Evolutionary conservation across 2,113 vertebrate genomes (phyloP), one percentile per base, ranked within the genome.

Genomic region (Meleagris gallopavo): DNA sequence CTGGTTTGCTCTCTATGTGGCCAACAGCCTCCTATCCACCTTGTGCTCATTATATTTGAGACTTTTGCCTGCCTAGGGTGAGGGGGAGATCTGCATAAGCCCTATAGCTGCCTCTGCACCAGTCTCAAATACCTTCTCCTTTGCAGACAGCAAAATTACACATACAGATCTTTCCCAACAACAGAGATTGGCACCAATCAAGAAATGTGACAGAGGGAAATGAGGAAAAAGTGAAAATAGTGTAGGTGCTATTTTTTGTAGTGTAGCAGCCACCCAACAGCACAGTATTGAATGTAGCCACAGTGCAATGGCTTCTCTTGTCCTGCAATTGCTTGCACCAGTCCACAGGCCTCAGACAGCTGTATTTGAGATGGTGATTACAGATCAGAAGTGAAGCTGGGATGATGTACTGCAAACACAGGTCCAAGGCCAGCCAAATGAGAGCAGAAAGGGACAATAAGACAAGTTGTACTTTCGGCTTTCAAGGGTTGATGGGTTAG

Each of bases 401-500:
- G n/a, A 27, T 43, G 34, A 29, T 57, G 32, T 22, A n/a, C 52
- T 45, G 58, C 25, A 65, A 89, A 75, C 61, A 24, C 12, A 43
- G 22, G 19, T 11, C 48, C 25, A 46, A 57, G 22, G 48, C n/a
- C 11, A 85, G 43, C 9, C 18, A 15, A 1, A 3, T 41, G 20
- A 48, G 12, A 67, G 29, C 12, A 84, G 86, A 61, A 86, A 55
- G 7, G 30, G 4, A 2, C 4, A 40, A n/a, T 69, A 69, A 24
- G 0, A 3, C 6, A 25, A 62, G 25, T 12, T 2, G 0, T 38
- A 13, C 0, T 0, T 4, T 22, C 27, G 38, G 11, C 6, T 9
- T 40, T n/a, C 0, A 1, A 76, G 43, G 48, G 8, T 18, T 48
- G 48, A 15, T 8, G 38, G 9, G 13, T n/a, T 34, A 34, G 45